Evolutionary conservation across 2,113 vertebrate species (phyloP), one percentile per base, ranked within the genome.

Genomic region (Marmota monax): DNA sequence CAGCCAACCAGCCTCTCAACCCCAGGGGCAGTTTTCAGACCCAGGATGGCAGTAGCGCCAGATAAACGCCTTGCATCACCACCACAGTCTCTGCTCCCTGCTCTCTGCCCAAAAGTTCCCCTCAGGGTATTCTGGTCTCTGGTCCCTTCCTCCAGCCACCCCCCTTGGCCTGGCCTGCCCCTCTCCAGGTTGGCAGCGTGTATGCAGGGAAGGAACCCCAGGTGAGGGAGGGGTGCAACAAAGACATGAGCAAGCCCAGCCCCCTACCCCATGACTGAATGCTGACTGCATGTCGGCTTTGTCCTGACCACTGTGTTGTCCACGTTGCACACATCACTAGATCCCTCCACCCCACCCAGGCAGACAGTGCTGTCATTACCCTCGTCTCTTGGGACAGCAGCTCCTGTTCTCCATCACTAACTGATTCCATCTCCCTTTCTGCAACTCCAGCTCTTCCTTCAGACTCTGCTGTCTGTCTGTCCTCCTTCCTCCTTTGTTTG

Each of bases 151-250:
- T 37, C 23, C 2, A 27, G 53, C 9, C 29, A 20, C 48, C 20
- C 42, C 22, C 3, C 27, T 39, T 22, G 5, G 56, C n/a, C 58
- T 27, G 48, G 9, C 14, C 45, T 65, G 39, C 7, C 27, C 45
- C 39, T 37, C 16, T 25, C 61, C 37, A 39, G n/a, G 37, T 56
- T 11, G n/a, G 53, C 63, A 58, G 20, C 2, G 8, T 16, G 7
- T 34, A 8, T 1, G 51, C 11, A 1, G 58, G 56, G 58, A 1
- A 22, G 7, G 61, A 22, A n/a, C 13, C 13, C 22, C 0, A 2
- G n/a, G 63, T 1, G 4, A 32, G 63, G 27, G 34, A 1, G 27
- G 42, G 34, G 17, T 7, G 37, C 25, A 5, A 4, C 11, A n/a
- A 27, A 72, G 80, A n/a, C 39, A 65, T 0, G 7, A 37, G 5